A percentile compares a stretch with the other conserved stretches of the same genome.
phyloP scores from a whole-genome alignment of 2,797 vertebrate species.

The Epinephelus malabaricus region DNA sequence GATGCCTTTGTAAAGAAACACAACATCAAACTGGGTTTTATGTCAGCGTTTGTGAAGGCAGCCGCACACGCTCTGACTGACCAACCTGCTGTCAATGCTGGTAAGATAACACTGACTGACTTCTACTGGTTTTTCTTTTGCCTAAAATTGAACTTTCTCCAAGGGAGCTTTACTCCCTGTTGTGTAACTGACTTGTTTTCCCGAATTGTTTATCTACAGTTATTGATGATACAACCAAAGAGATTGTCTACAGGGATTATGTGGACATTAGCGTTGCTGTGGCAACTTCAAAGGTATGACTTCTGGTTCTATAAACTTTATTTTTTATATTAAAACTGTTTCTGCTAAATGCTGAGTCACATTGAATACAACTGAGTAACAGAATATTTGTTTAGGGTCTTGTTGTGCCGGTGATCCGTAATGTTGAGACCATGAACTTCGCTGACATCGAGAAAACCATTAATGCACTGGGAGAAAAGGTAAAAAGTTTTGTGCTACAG shows the following conservation, averaged over 20 bases:
- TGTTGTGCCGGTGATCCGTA: conserved; percentile 94
- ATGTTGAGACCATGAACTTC: conserved; percentile 95
- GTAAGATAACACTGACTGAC: conserved; percentile 75
- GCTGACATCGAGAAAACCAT: conserved; percentile 93
- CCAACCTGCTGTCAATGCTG: conserved; percentile 94
- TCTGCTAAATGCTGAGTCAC: background rate
- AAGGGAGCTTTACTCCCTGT: background rate
- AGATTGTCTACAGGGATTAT: conserved; percentile 96
- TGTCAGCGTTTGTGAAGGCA: conserved; percentile 97
- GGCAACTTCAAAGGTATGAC: conserved; percentile 92
- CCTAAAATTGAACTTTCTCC: background rate
- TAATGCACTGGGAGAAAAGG: conserved; percentile 94
- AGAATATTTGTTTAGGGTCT: conserved; percentile 86
- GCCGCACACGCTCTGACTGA: conserved; percentile 92
- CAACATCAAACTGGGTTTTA: conserved; percentile 93
- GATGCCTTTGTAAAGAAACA: conserved; percentile 92
- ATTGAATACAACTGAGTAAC: background rate
- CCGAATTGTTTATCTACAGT: conserved; percentile 77
- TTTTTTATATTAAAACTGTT: background rate
- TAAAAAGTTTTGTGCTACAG: conserved; percentile 64
- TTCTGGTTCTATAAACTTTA: background rate
- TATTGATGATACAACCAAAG: conserved; percentile 95
- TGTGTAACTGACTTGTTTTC: background rate
- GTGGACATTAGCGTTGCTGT: conserved; percentile 97
- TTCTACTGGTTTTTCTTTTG: background rate